Evolutionary conservation across 2,113 vertebrate species (phyloP), one percentile per base, ranked within the genome.

Genomic region (Triplophysa rosa): DNA sequence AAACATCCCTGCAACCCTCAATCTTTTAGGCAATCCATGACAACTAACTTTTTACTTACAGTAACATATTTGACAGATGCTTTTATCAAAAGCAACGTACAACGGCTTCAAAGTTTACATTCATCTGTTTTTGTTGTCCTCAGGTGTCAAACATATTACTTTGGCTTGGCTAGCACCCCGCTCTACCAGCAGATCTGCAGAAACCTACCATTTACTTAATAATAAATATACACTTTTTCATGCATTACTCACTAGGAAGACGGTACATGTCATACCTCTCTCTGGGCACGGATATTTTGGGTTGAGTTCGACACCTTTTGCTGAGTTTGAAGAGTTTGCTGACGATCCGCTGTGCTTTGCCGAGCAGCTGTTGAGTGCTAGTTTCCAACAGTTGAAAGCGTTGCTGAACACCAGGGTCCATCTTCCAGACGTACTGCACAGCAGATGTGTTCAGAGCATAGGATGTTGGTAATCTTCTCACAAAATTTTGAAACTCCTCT

Each of bases 401-500:
- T 58, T 92, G 91, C 81, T 92, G 91, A 19, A 93, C 59, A 37
- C 85, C 78, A 1, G 88, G 84, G 82, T 94, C 93, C 77, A 58
- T 89, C 70, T 89, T 94, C 93, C 93, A 94, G 81, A 94, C 91
- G 83, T 93, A 93, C 80, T 90, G 90, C 79, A 94, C 89, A 83
- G 92, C 89, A 0, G 93, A 93, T 33, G 87, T 59, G 89, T 94
- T 94, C 79, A 94, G 86, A 83, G 92, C 90, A 80, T 94, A 93
- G 81, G 87, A 90, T 0, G 90, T 92, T 73, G 93, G 93, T n/a
- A 94, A 90, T 84, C 89, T 88, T 26, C 91, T 90, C 29, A 94
- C 89, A 49, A 94, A 94, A 84, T 89, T 90, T 86, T 94, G 93
- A 77, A 94, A 94, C 88, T 94, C 93, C 45, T 93, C 93, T 94